phyloP scores from a whole-genome alignment of 2,113 vertebrate genomes.

The Amia ocellicauda region DNA sequence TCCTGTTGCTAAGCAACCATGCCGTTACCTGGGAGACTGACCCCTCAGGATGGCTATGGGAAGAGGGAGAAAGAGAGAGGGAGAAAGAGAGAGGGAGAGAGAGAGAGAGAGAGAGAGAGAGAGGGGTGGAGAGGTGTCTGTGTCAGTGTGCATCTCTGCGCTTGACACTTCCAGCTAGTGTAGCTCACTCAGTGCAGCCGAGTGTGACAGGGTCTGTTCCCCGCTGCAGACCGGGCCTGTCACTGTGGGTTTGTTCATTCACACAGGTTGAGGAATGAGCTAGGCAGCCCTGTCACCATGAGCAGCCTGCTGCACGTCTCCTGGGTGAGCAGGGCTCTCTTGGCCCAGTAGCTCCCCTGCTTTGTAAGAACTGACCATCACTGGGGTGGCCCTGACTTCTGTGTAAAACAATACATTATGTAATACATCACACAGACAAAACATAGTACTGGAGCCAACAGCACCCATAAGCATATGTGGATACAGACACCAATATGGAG shows the following conservation, averaged over 20 bases:
- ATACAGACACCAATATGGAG: too few species aligned
- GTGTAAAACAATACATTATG: too few species aligned
- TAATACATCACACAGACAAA: too few species aligned
- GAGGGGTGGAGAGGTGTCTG: not conserved
- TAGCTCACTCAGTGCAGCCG: not conserved
- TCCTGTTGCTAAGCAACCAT: conserved; percentile 21
- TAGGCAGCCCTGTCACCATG: too few species aligned
- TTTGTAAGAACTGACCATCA: not conserved
- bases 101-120: not conserved
- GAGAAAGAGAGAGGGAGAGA: not conserved
- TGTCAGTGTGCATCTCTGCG: not conserved
- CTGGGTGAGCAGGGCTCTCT: not conserved
- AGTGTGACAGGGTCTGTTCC: not conserved
- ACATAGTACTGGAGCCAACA: too few species aligned
- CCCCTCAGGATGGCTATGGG: not conserved
- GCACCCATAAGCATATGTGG: too few species aligned
- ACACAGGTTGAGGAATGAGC: not conserved
- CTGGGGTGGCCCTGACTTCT: too few species aligned
- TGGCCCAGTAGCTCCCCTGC: not conserved
- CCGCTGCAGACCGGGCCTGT: not conserved
- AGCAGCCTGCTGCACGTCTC: not conserved
- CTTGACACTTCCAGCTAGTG: not conserved
- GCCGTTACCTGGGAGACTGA: conserved; percentile 26
- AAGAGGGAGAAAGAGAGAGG: not conserved
- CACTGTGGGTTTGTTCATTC: not conserved